Evolutionary conservation across 1,140 invertebrate species (phyloP), one percentile per base, ranked within the genome.

Genomic region (Zaprionus africanus): DNA sequence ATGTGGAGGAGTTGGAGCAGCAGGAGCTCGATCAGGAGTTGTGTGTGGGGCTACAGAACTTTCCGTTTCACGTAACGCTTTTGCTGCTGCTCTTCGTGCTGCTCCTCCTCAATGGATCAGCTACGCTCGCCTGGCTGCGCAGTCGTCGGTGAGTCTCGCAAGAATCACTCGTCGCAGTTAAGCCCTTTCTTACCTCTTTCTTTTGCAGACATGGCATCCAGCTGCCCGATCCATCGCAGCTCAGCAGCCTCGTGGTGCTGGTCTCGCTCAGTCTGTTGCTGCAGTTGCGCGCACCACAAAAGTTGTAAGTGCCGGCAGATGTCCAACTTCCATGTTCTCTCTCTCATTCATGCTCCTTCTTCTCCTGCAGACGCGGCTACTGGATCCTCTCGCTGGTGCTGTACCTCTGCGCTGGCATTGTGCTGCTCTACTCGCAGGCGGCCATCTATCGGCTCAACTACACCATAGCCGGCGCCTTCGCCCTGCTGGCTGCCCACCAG

Each of bases 41-140:
- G 1, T 90, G 85, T 36, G 53, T 85, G 13, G 85, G 85, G 7
- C 38, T 88, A 11, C 79, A 92, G 11, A 85, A 87, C 34, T 92
- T 85, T 65, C 93, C 95, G 71, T 95, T 95, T 78, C 95, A 95
- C 79, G 93, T 95, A 74, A 94, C 94, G 61, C 76, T 95, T 76
- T 94, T 95, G 69, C 93, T 95, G n/a, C 76, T 95, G 81, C 94
- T 95, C 88, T 76, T 93, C 36, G 70, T 93, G 54, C 93, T 94
- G 4, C 93, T 94, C 6, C 65, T 94, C 17, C 85, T 95, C 3
- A 95, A 94, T 90, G 75, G 94, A 6, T 94, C 95, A 2, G 92
- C 93, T 22, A 88, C 94, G 13, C 75, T 95, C 36, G 95, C 94
- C 6, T 95, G 95, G 95, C 94, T 95, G 1, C 93, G 94, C 68